A percentile compares a stretch with the other conserved stretches of the same genome.
Conservation (phyloP, 2,797 vertebrate genomes). For the Sparidentex hasta region DNA sequence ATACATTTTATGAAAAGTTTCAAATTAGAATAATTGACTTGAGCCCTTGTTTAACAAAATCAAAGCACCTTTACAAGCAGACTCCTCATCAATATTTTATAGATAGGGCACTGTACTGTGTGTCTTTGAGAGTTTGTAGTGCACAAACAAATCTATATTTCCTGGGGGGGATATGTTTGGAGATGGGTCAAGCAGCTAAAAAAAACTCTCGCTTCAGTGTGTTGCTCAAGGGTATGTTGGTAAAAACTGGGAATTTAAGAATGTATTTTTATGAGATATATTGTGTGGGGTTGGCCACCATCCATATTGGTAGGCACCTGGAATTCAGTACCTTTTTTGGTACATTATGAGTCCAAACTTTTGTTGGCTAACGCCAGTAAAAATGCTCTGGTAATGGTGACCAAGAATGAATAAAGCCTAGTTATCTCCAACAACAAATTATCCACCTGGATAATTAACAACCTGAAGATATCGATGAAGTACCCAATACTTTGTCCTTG, state of each 20-base stretch:
- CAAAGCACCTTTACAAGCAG: conserved; percentile 52
- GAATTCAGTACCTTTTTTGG: too few relatives aligned
- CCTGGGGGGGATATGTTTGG: background rate
- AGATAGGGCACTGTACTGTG: background rate
- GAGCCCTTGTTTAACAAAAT: conserved; percentile 37
- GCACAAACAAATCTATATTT: background rate
- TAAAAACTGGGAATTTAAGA: background rate
- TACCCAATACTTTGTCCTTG: too few relatives aligned
- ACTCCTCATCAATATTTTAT: conserved; percentile 48
- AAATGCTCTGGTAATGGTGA: too few relatives aligned
- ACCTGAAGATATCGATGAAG: too few relatives aligned
- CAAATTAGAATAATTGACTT: conserved; percentile 46
- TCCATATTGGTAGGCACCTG: too few relatives aligned
- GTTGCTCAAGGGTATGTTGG: background rate
- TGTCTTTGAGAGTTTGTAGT: conserved; percentile 26
- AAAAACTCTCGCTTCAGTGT: background rate
- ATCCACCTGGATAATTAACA: too few relatives aligned
- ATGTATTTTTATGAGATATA: background rate
- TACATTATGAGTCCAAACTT: too few relatives aligned
- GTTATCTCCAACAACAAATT: too few relatives aligned
- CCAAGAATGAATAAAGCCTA: too few relatives aligned
- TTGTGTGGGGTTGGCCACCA: too few relatives aligned
- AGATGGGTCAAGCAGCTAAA: background rate
- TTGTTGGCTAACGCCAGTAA: too few relatives aligned
- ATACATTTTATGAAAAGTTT: conserved; percentile 24